Evolutionary conservation across 2,888 invertebrate species (phyloP), one percentile per base, ranked within the genome.

Genomic region (Drosophila niveifrons): DNA sequence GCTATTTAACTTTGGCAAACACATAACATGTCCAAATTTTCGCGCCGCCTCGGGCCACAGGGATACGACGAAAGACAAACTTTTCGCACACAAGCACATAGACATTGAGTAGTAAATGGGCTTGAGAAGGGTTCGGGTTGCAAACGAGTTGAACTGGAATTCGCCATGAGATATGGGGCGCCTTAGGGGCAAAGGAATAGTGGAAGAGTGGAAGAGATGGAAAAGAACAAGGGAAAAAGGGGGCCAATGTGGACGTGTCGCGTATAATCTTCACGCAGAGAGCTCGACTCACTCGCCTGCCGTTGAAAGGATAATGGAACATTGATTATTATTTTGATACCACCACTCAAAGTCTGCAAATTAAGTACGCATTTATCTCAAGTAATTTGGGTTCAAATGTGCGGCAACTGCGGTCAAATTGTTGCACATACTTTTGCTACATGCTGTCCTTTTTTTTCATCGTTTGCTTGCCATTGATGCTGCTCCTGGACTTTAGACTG

Each of bases 1-100:
- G 86, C 83, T 83, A 83, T 86, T 83, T 83, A 83, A 83, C 83
- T 83, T 83, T 81, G 81, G 86, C 83, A 83, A 83, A 83, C 86
- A 83, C 86, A 69, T 85, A 83, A 83, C 80, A 81, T 90, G 90
- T 90, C 89, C 87, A 90, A 90, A 90, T 90, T 90, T 89, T 85
- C 84, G 85, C 89, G 79, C 82, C 78, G 77, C 77, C 78, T 74
- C 74, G 65, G 74, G 76, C 59, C 62, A 55, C 57, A 63, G 56
- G 52, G 58, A 75, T 23, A 4, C 23, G 78, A 69, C 50, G 58
- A 43, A 65, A 76, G 72, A 71, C 72, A 68, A 82, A 82, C 77
- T 82, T 82, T 82, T 82, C 82, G 83, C 83, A 83, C 78, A 85
- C 66, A 65, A 41, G 39, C 36, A 55, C 28, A 46, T 7, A 63